phyloP scores from a whole-genome alignment of 2,797 vertebrate genomes.

The Selene dorsalis region DNA sequence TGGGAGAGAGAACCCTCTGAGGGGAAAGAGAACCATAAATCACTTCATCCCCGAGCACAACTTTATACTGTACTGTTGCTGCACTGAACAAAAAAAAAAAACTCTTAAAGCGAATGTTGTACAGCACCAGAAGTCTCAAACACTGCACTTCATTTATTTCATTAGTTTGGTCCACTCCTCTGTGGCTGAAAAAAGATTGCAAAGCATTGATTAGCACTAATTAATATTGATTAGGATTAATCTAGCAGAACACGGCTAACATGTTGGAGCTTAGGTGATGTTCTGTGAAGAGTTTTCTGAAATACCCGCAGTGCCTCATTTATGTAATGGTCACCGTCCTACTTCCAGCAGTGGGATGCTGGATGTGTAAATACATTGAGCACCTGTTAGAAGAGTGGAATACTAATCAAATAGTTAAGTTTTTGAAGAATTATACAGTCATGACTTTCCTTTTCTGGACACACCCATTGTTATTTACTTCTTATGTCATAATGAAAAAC shows the following conservation, averaged over 20 bases:
- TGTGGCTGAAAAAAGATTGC: constrained; percentile 57
- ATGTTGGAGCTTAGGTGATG: constrained; percentile 52
- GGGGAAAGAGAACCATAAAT: constrained; percentile 51
- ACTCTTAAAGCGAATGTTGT: constrained; percentile 44
- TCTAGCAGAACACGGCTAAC: constrained; percentile 64
- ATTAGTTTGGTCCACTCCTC: constrained; percentile 66
- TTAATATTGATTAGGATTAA: constrained; percentile 82
- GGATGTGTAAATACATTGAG: background rate
- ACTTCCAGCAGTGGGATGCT: background rate
- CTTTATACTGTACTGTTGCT: constrained; percentile 18
- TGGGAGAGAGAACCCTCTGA: constrained; percentile 26
- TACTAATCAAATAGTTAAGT: background rate
- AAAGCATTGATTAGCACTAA: constrained; percentile 78
- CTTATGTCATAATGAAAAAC: background rate
- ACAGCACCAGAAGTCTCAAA: constrained; percentile 52
- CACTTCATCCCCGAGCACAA: constrained; percentile 39
- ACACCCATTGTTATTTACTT: background rate
- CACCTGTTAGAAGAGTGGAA: background rate
- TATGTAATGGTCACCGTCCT: background rate
- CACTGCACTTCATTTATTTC: constrained; percentile 73
- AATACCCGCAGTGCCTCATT: constrained; percentile 49
- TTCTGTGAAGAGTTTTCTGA: constrained; percentile 43
- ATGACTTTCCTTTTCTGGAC: background rate
- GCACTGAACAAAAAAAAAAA: background rate
- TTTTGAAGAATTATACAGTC: background rate